Conservation (phyloP, 2,113 vertebrate species). For the Colossoma macropomum region DNA sequence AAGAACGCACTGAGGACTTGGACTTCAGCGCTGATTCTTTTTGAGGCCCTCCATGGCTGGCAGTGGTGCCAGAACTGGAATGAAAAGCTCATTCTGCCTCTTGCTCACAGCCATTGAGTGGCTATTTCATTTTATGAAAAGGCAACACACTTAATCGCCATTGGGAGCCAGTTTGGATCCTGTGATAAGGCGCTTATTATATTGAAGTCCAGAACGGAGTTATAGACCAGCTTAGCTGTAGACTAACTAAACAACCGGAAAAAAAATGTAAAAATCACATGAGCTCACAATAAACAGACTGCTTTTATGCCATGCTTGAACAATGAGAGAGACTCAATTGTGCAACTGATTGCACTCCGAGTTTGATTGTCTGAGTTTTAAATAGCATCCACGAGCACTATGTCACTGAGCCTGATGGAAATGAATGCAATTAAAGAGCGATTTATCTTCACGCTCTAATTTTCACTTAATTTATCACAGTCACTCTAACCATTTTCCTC, state of each 20-base stretch:
- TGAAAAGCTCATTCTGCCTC: constrained; percentile 76
- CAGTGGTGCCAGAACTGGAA: constrained; percentile 71
- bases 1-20: constrained; percentile 69
- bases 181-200: constrained; percentile 44
- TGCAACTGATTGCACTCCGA: constrained; percentile 8
- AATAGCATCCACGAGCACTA: constrained; percentile 34
- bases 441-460: constrained; percentile 53
- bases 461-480: constrained; percentile 56
- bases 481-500: constrained; percentile 24
- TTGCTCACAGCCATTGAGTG: constrained; percentile 61
- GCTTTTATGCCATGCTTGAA: not conserved
- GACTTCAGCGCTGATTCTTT: constrained; percentile 61
- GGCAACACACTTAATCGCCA: constrained; percentile 61
- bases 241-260: not conserved
- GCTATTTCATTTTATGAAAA: constrained; percentile 68
- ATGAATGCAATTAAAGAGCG: constrained; percentile 47
- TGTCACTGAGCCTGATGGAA: constrained; percentile 37
- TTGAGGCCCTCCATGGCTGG: constrained; percentile 62
- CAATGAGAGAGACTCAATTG: not conserved
- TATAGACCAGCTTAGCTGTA: constrained; percentile 34
- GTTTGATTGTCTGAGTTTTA: constrained; percentile 30
- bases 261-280: not conserved
- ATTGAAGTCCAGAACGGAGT: constrained; percentile 47
- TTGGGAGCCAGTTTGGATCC: constrained; percentile 59
- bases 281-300: not conserved